Evolutionary conservation across 2,888 invertebrate genomes (phyloP).

Genomic region (Cantharis rufa): DNA sequence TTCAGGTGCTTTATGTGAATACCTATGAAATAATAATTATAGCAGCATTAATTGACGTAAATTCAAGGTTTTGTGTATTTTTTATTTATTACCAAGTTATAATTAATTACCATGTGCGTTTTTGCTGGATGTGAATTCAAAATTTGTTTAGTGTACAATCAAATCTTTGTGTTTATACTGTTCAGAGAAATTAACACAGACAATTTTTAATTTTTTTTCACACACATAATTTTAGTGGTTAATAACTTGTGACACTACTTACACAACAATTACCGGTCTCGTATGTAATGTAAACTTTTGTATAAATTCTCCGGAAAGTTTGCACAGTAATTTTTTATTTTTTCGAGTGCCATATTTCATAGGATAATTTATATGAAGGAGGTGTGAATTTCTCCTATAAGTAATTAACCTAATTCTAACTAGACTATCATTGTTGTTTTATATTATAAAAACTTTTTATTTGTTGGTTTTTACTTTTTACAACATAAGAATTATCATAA

Average conservation of each 20-base stretch:
- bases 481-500: neutral
- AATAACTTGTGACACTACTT: neutral
- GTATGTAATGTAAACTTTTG: neutral
- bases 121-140: neutral
- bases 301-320: neutral
- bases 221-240: neutral
- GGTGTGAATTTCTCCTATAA: constrained; percentile 7
- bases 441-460: neutral
- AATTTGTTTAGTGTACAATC: neutral
- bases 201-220: neutral
- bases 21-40: neutral
- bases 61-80: neutral
- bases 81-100: neutral
- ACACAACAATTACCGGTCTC: neutral
- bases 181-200: neutral
- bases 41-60: neutral
- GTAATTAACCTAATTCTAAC: constrained; percentile 8
- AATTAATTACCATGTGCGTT: neutral
- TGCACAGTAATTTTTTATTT: neutral
- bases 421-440: neutral
- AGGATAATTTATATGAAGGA: constrained; percentile 2
- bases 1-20: neutral
- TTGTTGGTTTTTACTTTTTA: neutral
- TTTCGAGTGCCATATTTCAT: neutral
- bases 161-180: neutral